Base-by-base conservation (phyloP, 2,888 invertebrate species). In the Scaptomyza caliginosa region DNA sequence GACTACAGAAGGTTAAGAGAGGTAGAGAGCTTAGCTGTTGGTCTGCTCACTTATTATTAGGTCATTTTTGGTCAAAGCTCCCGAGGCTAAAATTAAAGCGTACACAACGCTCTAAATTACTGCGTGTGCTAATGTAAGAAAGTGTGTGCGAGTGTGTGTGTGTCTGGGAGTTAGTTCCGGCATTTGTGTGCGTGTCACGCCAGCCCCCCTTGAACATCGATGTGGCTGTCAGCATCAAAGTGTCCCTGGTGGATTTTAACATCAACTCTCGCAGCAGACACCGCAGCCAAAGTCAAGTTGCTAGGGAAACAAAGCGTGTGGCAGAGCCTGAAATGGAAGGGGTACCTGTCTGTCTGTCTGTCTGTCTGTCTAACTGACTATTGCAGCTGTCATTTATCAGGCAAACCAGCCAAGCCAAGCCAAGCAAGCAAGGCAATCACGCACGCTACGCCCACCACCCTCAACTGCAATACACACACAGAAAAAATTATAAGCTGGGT, bases 381-480 rank as follows among this genome's bases (percentile, higher is more conserved):
- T 52, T 76, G 70, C 76, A 75, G 59, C 64, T 79, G 78, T 79
- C 78, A 78, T 68, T 75, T 78, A 66, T 81, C 78, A 74, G 69
- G 55, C 54, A 26, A 46, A 46, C 46, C 66, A 43, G 42, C 51
- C 45, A 43, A 50, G 45, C 45, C 46, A 56, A 68, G 63, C 68
- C 66, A 43, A 46, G 58, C 45, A 43, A 50, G 45, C 45, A 40
- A 56, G 68, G 63, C 68, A 68, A 68, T 68, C 68, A 68, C 52
- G 38, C 50, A 50, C 43, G 48, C 55, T 49, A 26, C 26, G 26
- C 26, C 26, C 34, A 16, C 26, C 71, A 59, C 50, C 77, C 62
- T 45, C 42, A 42, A 8, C 13, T 13, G 13, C 8, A 42, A 13
- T n/a, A 23, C 8, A 11, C 2, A 16, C 10, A 26, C 11, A 10